phyloP scores from a whole-genome alignment of 2,797 vertebrate species.

The Crax fasciolata region DNA sequence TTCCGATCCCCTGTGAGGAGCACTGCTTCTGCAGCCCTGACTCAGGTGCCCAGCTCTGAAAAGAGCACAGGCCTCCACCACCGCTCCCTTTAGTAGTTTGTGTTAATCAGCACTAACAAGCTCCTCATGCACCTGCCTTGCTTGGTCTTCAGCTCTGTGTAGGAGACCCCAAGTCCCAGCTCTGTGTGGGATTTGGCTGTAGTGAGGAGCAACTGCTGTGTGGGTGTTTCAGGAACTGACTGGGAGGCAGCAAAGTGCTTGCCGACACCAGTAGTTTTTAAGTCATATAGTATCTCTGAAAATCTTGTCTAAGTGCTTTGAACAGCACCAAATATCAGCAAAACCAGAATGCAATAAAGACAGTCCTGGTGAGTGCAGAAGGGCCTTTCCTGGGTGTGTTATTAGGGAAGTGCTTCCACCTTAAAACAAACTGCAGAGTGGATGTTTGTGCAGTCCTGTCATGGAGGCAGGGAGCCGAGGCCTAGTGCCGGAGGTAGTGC shows the following conservation, averaged over 20 bases:
- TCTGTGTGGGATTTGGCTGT: constrained; percentile 28
- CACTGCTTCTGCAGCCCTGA: not conserved
- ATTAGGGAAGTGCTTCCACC: not conserved
- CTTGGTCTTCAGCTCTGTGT: not conserved
- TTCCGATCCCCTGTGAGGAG: not conserved
- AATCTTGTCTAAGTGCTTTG: not conserved
- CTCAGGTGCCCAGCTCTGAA: not conserved
- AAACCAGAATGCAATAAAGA: not conserved
- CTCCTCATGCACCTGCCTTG: constrained; percentile 11
- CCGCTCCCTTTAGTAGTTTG: not conserved
- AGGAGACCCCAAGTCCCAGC: constrained; percentile 20
- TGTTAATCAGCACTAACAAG: not conserved
- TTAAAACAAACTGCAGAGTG: not conserved
- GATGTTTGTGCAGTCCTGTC: not conserved
- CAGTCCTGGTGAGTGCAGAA: not conserved
- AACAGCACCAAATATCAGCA: not conserved
- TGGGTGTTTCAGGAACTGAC: constrained; percentile 50
- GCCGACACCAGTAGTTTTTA: not conserved
- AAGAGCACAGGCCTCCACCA: rapidly evolving
- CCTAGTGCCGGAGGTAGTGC: not conserved
- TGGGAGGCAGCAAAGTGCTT: constrained; percentile 15
- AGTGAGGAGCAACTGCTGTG: constrained; percentile 43
- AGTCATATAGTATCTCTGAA: constrained; percentile 34
- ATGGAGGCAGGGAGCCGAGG: not conserved
- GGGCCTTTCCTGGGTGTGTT: not conserved